Base-by-base conservation (phyloP, 2,113 vertebrate genomes). In the Chaetodon auriga region DNA sequence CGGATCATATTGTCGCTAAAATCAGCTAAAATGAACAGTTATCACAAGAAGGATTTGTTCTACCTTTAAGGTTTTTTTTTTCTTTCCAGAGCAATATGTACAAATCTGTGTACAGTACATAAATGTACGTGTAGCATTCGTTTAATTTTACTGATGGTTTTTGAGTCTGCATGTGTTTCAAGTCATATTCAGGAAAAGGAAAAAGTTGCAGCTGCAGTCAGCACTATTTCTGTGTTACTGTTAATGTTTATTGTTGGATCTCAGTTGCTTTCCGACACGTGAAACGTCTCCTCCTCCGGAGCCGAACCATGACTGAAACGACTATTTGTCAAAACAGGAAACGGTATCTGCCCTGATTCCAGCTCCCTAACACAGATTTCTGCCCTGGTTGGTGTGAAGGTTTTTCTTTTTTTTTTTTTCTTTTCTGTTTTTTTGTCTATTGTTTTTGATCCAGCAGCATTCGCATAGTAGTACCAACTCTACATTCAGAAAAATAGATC, bases 401-500 rank as follows among this genome's bases (percentile, higher is more conserved):
- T 6, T 48, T 51, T 64, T 80, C 45, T 13, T 36, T 21, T 64
- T 75, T 83, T 62, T 21, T 48, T 13, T 36, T 21, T 64, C 72
- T 83, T 62, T 21, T 48, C 53, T 5, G 5, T 61, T 14, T 65
- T 19, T 76, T 79, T 85, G 49, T 82, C 81, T 80, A 74, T 92
- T 76, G 79, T 92, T 89, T 53, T 87, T 87, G 75, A 90, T 89
- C 88, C 90, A 92, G 90, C 92, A 94, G 86, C 87, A 85, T 94
- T 90, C 78, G 49, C 83, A 71, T 78, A 51, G 75, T 89, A 61
- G 87, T 92, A 91, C 87, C 92, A 92, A 92, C 90, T 90, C 90
- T 93, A 95, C 92, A 95, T 95, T 95, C 93, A 94, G 78, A 93
- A 93, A 94, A 91, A 93, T 87, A 91, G 75, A 90, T 91, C 85